These are phyloP conservation scores for Eurytoma californica DNA, from an alignment of 2,888 invertebrate species.

Conservation along the genomic window DNA sequence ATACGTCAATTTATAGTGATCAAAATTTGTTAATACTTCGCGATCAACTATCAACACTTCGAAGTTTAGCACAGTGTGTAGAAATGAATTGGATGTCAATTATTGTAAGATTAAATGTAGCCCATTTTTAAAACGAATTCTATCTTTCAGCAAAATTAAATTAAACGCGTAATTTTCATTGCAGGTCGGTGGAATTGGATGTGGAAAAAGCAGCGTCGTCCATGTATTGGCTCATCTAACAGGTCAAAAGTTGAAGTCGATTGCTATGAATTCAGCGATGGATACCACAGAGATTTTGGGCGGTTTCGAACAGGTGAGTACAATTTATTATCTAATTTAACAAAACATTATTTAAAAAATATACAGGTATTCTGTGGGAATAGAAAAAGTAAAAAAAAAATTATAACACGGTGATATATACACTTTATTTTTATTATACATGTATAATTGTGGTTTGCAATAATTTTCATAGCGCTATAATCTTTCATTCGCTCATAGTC, in stretches of 20 bases:
- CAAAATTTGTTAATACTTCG: slow-evolving; percentile 76
- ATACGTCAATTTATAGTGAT: slow-evolving; percentile 72
- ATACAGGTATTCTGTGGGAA: background rate
- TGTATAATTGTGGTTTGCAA: slow-evolving; percentile 38
- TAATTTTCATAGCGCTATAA: slow-evolving; percentile 8
- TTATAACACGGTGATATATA: slow-evolving; percentile 48
- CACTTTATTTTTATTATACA: slow-evolving; percentile 55
- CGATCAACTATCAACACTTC: slow-evolving; percentile 82
- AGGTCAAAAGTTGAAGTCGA: slow-evolving; percentile 83
- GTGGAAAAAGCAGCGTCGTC: slow-evolving; percentile 88
- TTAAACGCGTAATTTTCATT: slow-evolving; percentile 11
- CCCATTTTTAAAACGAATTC: background rate
- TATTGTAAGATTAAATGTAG: slow-evolving; percentile 78
- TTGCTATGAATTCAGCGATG: slow-evolving; percentile 93
- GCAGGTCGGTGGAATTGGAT: slow-evolving; percentile 84
- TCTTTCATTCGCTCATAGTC: slow-evolving; percentile 31
- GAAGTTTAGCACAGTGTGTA: slow-evolving; percentile 89
- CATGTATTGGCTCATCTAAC: slow-evolving; percentile 85
- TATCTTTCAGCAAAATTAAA: background rate
- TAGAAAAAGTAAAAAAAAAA: slow-evolving; percentile 22
- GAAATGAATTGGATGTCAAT: slow-evolving; percentile 95
- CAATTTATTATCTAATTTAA: background rate
- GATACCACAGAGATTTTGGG: slow-evolving; percentile 96
- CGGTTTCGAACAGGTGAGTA: slow-evolving; percentile 94
- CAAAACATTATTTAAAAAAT: too few species aligned